Base-by-base conservation (phyloP, 53 echinoderm and acorn worm genomes). In the Echinarachnius parma region DNA sequence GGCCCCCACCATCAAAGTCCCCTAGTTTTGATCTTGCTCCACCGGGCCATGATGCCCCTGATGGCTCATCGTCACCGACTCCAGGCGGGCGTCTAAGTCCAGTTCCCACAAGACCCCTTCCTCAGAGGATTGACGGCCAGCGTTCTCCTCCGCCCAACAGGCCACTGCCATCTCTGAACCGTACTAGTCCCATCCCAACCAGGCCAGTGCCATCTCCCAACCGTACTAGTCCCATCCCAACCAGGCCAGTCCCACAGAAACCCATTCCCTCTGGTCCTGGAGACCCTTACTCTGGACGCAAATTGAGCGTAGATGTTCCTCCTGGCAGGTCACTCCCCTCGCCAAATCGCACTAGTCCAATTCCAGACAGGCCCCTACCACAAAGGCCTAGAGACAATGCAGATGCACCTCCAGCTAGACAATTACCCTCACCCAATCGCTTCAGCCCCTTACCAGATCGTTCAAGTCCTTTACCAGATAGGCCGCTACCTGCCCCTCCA, bases 401-500 rank as follows among this genome's bases (percentile, higher is more conserved):
- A 2, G 20, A 45, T 46, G 28, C 19, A 28, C 47, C 65, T 24
- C 65, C 28, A 27, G 46, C 28, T n/a, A 65, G 46, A n/a, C 46
- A 25, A 46, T 15, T 57, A 13, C 57, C 57, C 28, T 23, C 28
- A 27, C 63, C 63, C 36, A 62, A 62, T 2, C 46, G 65, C 3
- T 29, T 9, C 16, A 65, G 65, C 26, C 65, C 65, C 42, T n/a
- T n/a, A 50, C 52, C 52, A 50, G 4, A 9, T 19, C 52, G 52
- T 4, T 13, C 52, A 10, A 50, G 52, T n/a, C 52, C 52, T 16
- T 29, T 45, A 53, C 63, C 79, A 31, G 64, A 63, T 32, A 61
- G 52, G 48, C 55, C 79, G 21, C 16, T 79, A 21, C 84, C 84
- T 18, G 31, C 62, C 11, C 49, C 70, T 26, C 78, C 83, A 3